Evolutionary conservation across 2,113 vertebrate species (phyloP), one percentile per base, ranked within the genome.

Genomic region (Cyprinodon variegatus): DNA sequence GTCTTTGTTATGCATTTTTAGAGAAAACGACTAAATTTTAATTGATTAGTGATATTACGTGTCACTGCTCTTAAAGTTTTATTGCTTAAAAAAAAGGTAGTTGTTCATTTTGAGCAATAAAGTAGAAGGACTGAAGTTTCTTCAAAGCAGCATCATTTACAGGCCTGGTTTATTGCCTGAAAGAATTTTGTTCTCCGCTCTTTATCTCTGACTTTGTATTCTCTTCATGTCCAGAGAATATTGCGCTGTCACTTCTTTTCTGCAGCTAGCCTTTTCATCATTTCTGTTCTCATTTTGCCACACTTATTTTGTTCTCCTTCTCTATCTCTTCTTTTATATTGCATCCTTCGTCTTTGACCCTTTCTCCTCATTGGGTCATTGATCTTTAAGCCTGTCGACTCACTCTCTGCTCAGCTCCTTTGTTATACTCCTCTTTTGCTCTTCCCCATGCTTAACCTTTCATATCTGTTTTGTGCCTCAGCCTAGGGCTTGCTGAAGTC

Each of bases 281-380:
- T 68, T 59, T 79, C 59, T 13, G 3, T 66, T 78, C 82, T 76
- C 78, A 79, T 85, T 83, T 69, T 76, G 38, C 65, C 64, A 65
- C 70, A 64, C 77, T 81, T 70, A 36, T 74, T 79, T 70, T 22
- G 48, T 65, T 66, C 61, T 36, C 67, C 68, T 57, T 81, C 62
- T 74, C 66, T 37, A 45, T 66, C 57, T 65, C 39, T 61, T 68
- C 80, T 81, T 71, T 72, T 75, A 48, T 15, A 57, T 43, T 43
- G 15, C 72, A 71, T 81, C 69, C 72, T 50, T 60, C 86, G 80
- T 89, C 86, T 84, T 65, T 85, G 79, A 84, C 83, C 85, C 83
- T 68, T 63, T 73, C 81, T 84, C 75, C 79, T 78, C 86, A 70
- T 59, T 79, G 75, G 90, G 73, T 85, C 88, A 86, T 84, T 83